Evolutionary conservation across 2,797 vertebrate species (phyloP), one percentile per base, ranked within the genome.

Genomic region (Eleutherodactylus coqui): DNA sequence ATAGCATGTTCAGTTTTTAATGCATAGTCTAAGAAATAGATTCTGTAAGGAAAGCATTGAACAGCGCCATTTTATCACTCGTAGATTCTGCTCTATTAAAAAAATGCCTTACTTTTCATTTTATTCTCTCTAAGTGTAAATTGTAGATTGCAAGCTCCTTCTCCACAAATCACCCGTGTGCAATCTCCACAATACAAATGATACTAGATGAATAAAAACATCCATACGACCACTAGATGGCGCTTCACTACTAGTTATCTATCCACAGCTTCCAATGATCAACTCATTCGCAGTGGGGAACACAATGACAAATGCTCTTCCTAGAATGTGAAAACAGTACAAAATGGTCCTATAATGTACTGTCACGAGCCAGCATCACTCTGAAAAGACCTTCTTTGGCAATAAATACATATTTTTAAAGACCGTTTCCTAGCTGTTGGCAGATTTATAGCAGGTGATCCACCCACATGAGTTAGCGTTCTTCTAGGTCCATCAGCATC

Each of bases 161-260:
- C 3, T 36, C 11, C 4, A 64, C 2, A 7, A 43, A 72, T 70
- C 64, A 19, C 16, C 4, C 24, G 9, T 34, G 10, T 67, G 38
- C 5, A 14, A 4, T 16, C 13, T 62, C 5, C 11, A 38, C 16
- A 5, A 45, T 73, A 13, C 38, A n/a, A 70, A 36, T 70, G 19
- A n/a, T n/a, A n/a, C 41, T 41, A 45, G 29, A 64, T 43, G 29
- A 29, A 32, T 27, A n/a, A 38, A 16, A 32, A 3, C 0, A 58
- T 82, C 19, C 29, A 16, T 41, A 13, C 32, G 6, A 45, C 69
- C 90, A 75, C 89, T 87, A 93, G 93, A 75, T 89, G 92, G 90
- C 62, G 32, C 82, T 55, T 55, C 41, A 0, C 62, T 69, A 84
- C 89, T 13, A 4, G 13, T 17, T 0, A 21, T 75, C 19, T 27